A percentile compares a stretch with the other conserved stretches of the same genome.
phyloP scores from a whole-genome alignment of 2,113 vertebrate genomes.

The Oceanodroma tethys region DNA sequence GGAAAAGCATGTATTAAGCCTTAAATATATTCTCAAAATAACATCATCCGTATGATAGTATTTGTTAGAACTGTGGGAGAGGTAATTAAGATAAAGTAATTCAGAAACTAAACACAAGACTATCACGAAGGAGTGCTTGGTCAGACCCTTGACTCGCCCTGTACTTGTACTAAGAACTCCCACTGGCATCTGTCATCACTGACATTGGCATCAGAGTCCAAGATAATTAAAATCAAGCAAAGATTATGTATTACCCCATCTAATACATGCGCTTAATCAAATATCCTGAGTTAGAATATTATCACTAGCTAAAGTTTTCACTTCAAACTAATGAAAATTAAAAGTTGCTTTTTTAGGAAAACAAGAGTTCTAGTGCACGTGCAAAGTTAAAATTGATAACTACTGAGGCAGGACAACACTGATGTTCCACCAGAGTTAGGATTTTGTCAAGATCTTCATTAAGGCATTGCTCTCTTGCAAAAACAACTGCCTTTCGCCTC shows the following conservation, averaged over 20 bases:
- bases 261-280: not conserved
- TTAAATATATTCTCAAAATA: not conserved
- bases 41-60: not conserved
- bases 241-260: not conserved
- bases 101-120: not conserved
- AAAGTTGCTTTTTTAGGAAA: not conserved
- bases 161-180: not conserved
- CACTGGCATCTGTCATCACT: not conserved
- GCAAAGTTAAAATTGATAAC: not conserved
- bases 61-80: not conserved
- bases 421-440: not conserved
- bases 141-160: not conserved
- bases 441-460: not conserved
- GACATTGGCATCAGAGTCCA: not conserved
- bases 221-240: not conserved
- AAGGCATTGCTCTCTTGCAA: not conserved
- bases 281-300: not conserved
- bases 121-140: not conserved
- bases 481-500: not conserved
- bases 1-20: not conserved
- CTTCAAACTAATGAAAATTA: not conserved
- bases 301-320: not conserved
- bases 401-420: not conserved
- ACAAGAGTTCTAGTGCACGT: not conserved
- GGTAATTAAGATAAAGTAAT: not conserved